Evolutionary conservation across 2,797 vertebrate species (phyloP), one percentile per base, ranked within the genome.

Genomic region (Catostomus latipinnis): DNA sequence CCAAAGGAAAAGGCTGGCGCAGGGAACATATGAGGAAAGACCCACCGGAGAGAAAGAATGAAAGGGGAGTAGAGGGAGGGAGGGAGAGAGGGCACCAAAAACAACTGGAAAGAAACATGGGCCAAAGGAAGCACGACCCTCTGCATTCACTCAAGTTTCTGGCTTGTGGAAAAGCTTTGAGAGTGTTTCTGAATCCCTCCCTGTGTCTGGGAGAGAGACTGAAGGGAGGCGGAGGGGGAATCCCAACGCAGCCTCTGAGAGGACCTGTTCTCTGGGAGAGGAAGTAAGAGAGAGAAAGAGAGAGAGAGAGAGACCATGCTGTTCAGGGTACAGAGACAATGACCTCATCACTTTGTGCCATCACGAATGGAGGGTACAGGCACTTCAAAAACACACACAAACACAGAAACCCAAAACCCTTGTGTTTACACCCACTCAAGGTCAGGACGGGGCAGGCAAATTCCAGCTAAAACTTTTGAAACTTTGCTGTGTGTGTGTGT

Each of bases 291-390:
- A 34, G 34, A 34, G 34, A 34, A 34, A 34, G 34, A 34, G 34
- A 34, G 34, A 34, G 73, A 34, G 34, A 2, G 73, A 12, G 14
- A 49, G 80, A 66, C 14, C 34, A 4, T 67, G 62, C 70, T 82
- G 83, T 66, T 80, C 81, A 60, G 14, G 45, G 77, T 84, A 81
- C 81, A 82, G 80, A 88, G 87, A 86, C 85, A 86, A 70, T 86
- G 87, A 87, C 84, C 78, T 87, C 85, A 88, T 86, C 71, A 58
- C 49, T 53, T 45, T 76, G 73, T 60, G 67, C 74, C 58, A 63
- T 78, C 56, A 52, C 48, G 22, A 74, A 22, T 61, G 45, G 22
- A 80, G 49, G 66, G 57, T 82, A 75, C 14, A 43, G 74, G 45
- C 34, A 73, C 53, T 76, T 80, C 58, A 54, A 16, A 50, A 34